Evolutionary conservation across 2,113 vertebrate genomes (phyloP).

Genomic region (Pollimyrus isidori): DNA sequence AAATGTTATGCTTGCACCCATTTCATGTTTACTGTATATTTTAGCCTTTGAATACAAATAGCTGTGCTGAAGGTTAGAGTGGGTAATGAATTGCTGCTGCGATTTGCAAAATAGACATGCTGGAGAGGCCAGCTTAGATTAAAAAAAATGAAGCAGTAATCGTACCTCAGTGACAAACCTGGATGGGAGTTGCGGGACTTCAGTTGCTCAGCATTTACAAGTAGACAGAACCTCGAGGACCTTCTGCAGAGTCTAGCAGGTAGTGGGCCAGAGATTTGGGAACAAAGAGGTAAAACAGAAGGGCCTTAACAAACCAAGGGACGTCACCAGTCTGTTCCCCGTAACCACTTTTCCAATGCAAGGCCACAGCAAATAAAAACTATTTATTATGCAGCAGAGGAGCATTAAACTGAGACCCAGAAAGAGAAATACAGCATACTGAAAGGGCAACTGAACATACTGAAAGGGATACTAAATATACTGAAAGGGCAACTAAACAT

Average conservation of each 20-base stretch:
- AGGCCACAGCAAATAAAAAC: neutral
- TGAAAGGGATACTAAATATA: too few species aligned
- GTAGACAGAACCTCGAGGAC: neutral
- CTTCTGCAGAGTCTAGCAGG: neutral
- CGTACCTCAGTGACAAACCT: neutral
- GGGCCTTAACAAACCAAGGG: neutral
- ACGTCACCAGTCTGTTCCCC: neutral
- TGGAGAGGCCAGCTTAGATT: neutral
- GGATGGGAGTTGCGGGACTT: neutral
- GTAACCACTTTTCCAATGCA: neutral
- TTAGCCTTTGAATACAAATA: neutral
- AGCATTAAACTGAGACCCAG: neutral
- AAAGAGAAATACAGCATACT: neutral
- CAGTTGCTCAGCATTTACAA: neutral
- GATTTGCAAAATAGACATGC: neutral
- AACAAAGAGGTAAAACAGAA: neutral
- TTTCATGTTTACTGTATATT: constrained; percentile 6
- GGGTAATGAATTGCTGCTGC: neutral
- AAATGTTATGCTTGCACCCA: neutral
- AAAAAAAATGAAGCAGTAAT: neutral
- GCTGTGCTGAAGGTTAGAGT: neutral
- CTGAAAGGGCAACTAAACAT: neutral
- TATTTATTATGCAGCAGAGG: neutral
- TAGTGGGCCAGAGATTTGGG: neutral
- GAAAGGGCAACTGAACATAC: neutral